Evolutionary conservation across 2,797 vertebrate genomes (phyloP), one percentile per base, ranked within the genome.

Genomic region (Botia almorhae): DNA sequence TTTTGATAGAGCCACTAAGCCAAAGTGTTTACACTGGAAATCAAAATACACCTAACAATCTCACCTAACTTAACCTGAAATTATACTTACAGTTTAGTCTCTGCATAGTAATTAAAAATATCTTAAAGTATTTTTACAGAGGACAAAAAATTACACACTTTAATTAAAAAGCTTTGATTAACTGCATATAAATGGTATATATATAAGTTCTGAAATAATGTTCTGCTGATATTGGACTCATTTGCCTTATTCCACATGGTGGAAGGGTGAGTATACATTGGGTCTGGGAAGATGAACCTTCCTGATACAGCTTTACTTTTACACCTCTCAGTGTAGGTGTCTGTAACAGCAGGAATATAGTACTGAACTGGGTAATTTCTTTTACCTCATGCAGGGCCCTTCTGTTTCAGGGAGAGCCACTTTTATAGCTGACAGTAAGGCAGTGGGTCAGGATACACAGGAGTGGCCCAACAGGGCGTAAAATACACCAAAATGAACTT

Each of bases 341-440:
- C n/a, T 23, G 21, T 55, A 67, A 51, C 23, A 76, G 29, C 29
- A 26, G 4, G 74, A 67, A 65, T 65, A 76, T 39, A 67, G 26
- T 76, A 76, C 48, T 67, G n/a, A 61, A 76, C 61, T 67, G 6
- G 4, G 58, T 63, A 39, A 63, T 74, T 74, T 74, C 50, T 74
- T 63, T 23, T 46, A 50, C 72, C 50, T 19, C 80, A 83, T 67
- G 51, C 56, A 75, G 85, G 85, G 89, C 90, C 88, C 89, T 87
- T 83, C 81, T 82, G 84, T 85, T 83, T 69, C 78, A 46, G 85
- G 21, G 23, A 76, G 68, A 55, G 55, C n/a, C n/a, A n/a, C 26
- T 10, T 50, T 51, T 58, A 17, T 84, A 85, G 85, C 71, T 60
- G 55, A 74, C 36, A 46, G 19, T 23, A 60, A 73, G 43, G 36